Conservation (phyloP, 2,797 vertebrate genomes). For the Diglossa cyanea region DNA sequence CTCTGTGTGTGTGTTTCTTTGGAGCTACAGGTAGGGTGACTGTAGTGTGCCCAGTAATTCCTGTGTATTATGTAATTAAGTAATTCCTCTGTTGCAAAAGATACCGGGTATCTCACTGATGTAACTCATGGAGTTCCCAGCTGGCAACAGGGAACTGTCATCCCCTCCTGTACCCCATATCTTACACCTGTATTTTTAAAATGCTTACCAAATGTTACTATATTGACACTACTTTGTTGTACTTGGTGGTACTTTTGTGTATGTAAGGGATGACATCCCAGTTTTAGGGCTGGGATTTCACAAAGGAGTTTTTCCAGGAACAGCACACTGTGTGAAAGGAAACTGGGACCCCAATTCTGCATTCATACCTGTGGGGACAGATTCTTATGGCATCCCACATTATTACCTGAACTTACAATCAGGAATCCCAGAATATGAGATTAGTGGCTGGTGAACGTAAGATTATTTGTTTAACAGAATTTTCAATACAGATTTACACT, state of each 20-base stretch:
- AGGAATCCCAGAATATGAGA: neutral
- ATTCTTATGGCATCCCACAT: accelerated
- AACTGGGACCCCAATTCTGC: neutral
- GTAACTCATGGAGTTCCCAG: neutral
- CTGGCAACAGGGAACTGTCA: neutral
- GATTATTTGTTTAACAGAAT: neutral
- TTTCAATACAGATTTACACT: neutral
- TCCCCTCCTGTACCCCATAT: neutral
- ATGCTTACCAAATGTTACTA: neutral
- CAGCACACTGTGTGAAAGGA: neutral
- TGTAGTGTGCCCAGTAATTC: neutral
- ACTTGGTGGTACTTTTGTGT: neutral
- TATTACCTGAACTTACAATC: neutral
- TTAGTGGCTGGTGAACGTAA: neutral
- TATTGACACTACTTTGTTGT: neutral
- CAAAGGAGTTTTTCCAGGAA: neutral
- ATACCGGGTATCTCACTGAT: neutral
- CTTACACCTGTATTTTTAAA: neutral
- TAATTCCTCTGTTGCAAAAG: slow-evolving; percentile 1
- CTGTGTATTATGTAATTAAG: neutral
- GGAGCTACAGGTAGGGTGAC: neutral
- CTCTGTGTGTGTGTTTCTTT: neutral
- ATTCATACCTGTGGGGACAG: neutral
- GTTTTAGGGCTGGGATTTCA: neutral
- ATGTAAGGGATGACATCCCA: neutral